These are phyloP conservation scores for Malurus melanocephalus DNA, from an alignment of 2,113 vertebrate species.

Conservation along the genomic window DNA sequence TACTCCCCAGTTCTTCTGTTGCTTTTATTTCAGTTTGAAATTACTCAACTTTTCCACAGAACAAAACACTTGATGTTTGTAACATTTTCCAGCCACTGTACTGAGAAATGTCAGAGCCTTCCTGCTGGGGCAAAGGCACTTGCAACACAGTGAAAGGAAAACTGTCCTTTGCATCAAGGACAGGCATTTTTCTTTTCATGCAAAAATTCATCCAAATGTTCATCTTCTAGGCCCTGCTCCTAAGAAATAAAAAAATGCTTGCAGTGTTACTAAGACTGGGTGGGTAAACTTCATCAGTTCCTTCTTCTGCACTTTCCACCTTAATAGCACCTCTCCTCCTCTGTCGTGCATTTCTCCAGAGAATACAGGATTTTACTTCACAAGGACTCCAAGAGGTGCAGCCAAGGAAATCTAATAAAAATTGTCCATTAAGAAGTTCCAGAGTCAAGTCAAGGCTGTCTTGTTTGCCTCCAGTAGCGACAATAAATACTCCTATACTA, in stretches of 20 bases:
- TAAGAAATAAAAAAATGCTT: neutral
- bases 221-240: neutral
- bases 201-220: neutral
- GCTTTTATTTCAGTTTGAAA: neutral
- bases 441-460: neutral
- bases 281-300: neutral
- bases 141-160: neutral
- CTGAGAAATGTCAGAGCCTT: fast-evolving
- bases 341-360: neutral
- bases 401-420: neutral
- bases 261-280: neutral
- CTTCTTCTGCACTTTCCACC: neutral
- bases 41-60: neutral
- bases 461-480: neutral
- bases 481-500: neutral
- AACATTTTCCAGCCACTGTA: neutral
- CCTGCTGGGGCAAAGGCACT: neutral
- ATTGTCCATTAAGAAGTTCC: neutral
- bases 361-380: neutral
- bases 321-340: neutral
- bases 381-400: neutral
- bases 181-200: neutral
- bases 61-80: neutral
- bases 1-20: neutral
- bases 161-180: neutral